Conservation (phyloP, 2,797 vertebrate genomes). For the Gallirallus australis region DNA sequence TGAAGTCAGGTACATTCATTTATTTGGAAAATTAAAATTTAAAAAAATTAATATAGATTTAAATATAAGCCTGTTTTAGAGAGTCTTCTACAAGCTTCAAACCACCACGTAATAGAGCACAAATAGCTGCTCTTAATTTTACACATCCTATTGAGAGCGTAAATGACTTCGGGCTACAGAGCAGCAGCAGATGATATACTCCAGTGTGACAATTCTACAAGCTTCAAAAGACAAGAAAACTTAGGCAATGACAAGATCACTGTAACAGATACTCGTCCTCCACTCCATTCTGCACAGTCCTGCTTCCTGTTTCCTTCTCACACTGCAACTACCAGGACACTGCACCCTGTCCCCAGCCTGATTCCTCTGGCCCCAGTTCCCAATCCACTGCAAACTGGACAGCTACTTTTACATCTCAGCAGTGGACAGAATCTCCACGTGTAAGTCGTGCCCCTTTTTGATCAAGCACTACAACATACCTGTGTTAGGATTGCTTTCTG, state of each 20-base stretch:
- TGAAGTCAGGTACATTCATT: background rate
- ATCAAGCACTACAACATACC: background rate
- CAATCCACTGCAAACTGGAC: background rate
- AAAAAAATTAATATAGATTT: background rate
- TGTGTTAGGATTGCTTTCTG: background rate
- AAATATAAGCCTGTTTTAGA: background rate
- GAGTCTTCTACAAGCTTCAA: background rate
- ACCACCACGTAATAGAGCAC: background rate
- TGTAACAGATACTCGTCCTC: background rate
- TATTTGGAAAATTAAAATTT: background rate
- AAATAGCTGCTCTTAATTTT: background rate
- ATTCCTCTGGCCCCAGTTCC: background rate
- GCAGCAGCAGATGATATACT: background rate
- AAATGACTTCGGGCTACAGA: background rate
- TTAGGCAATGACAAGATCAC: background rate
- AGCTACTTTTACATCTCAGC: background rate
- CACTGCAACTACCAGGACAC: background rate
- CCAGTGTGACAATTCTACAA: background rate
- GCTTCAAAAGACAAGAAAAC: background rate
- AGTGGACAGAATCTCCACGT: background rate
- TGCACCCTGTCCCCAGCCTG: accelerated
- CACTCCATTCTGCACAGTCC: background rate
- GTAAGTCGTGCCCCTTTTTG: background rate
- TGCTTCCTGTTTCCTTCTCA: background rate
- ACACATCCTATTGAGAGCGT: background rate